These are phyloP conservation scores for Galeopterus variegatus DNA, from an alignment of 2,113 vertebrate species.

Conservation along the genomic window DNA sequence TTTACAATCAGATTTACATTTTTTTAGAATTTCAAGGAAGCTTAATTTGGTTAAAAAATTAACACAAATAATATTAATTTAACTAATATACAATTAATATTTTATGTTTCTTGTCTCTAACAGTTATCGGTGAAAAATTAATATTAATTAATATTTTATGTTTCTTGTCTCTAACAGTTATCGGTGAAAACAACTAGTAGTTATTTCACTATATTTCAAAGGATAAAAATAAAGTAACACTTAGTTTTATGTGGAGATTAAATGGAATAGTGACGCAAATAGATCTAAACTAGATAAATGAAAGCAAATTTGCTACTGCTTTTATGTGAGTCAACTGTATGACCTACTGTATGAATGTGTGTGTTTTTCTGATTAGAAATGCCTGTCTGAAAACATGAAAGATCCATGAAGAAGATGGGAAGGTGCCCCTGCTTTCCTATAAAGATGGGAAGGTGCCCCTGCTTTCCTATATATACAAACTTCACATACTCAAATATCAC, in stretches of 20 bases:
- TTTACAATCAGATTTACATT: not conserved
- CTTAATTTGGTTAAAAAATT: not conserved
- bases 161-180: not conserved
- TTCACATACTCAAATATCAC: not conserved
- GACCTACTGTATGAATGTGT: not conserved
- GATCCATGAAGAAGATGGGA: not conserved
- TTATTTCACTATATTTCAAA: constrained; percentile 48
- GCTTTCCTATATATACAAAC: not conserved
- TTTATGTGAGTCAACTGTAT: not conserved
- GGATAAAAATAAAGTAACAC: not conserved
- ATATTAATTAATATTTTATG: constrained; percentile 19
- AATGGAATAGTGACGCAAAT: not conserved
- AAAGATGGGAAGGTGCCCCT: not conserved
- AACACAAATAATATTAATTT: not conserved
- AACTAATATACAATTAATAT: not conserved
- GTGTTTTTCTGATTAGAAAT: not conserved
- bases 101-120: not conserved
- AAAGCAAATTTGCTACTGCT: not conserved
- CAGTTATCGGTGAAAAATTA: not conserved
- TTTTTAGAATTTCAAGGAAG: not conserved
- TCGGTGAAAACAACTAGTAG: not conserved
- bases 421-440: not conserved
- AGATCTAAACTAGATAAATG: not conserved
- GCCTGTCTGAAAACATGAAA: not conserved
- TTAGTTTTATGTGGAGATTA: not conserved